Base-by-base conservation (phyloP, 2,888 invertebrate genomes). In the Heliconius charithonia region DNA sequence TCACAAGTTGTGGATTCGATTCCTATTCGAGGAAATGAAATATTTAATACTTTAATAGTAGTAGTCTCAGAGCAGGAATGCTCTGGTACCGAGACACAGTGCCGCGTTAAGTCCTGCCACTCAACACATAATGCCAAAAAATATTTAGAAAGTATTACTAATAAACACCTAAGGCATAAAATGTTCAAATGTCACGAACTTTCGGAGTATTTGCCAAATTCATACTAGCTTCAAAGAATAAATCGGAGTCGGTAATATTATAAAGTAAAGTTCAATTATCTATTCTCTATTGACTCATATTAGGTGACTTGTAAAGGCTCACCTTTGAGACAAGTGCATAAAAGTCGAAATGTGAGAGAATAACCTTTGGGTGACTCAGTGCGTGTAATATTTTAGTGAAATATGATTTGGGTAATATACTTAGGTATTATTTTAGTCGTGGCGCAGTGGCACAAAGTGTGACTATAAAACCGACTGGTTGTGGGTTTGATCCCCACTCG, bases 281-380 rank as follows among this genome's bases (percentile, higher is more conserved):
- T 27, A 19, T 71, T 71, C 29, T 10, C 51, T 25, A n/a, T 29
- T 51, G 4, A 71, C n/a, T 10, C n/a, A 56, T 56, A 72, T 56
- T 13, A 29, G 71, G 71, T 22, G 29, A 72, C n/a, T 29, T 59
- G 7, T 16, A 59, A 72, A 72, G 56, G 71, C 32, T 56, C 22
- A 59, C n/a, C 7, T n/a, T n/a, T n/a, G 56, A 56, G 13, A 59
- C 32, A 56, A 51, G 22, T 56, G 45, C 12, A 51, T 71, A 72
- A 59, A 72, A 59, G 56, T 16, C n/a, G 29, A 22, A 22, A 29
- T n/a, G 56, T 32, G 32, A 32, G 32, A 56, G 13, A n/a, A n/a
- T 32, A 56, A 32, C 32, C 56, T 72, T 59, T 59, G 25, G 51
- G 27, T 56, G 27, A 27, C 27, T 22, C 4, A 51, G 4, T n/a